Conservation (phyloP, 2,113 vertebrate species). For the Pavo muticus region DNA sequence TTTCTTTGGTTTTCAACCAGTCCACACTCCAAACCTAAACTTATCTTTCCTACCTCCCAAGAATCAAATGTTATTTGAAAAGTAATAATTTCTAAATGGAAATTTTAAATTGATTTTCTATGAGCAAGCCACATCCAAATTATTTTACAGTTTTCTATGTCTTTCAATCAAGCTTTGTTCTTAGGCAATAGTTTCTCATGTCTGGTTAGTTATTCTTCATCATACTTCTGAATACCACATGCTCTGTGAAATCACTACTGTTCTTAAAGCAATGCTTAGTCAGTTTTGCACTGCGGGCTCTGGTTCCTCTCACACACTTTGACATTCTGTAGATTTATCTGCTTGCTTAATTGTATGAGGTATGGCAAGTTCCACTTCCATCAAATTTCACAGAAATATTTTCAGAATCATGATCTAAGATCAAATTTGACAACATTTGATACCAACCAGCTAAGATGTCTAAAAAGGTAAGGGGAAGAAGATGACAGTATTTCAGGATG, state of each 20-base stretch:
- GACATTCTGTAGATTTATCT: neutral
- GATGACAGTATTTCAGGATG: neutral
- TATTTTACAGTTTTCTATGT: neutral
- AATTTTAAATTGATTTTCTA: neutral
- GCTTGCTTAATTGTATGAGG: neutral
- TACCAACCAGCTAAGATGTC: neutral
- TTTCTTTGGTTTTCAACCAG: neutral
- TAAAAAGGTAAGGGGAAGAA: neutral
- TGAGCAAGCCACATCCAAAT: neutral
- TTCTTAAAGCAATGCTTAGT: neutral
- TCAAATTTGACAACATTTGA: neutral
- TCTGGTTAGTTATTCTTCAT: neutral
- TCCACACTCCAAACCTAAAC: fast-evolving
- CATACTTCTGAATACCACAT: neutral
- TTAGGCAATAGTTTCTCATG: neutral
- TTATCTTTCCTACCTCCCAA: neutral
- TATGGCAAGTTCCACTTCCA: neutral
- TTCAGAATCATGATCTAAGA: neutral
- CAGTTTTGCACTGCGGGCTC: neutral
- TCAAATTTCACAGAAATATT: neutral
- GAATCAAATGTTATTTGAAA: neutral
- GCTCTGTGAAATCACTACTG: neutral
- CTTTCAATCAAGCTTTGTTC: neutral
- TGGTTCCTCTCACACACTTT: neutral
- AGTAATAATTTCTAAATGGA: neutral